Conservation (phyloP, 2,113 vertebrate species). For the Pelecanoides urinatrix region DNA sequence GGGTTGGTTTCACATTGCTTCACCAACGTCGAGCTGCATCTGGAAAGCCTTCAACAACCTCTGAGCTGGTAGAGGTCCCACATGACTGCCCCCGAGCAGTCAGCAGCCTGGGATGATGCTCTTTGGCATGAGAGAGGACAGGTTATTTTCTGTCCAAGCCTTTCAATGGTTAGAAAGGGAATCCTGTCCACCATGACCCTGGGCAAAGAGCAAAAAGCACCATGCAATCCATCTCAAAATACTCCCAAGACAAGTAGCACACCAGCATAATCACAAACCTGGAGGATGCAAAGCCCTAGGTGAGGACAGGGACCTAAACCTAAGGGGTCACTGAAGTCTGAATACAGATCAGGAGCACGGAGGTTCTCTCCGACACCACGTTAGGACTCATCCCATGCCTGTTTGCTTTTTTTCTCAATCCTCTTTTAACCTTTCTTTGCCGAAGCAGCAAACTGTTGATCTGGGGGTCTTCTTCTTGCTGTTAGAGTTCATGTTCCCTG, state of each 20-base stretch:
- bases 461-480: neutral
- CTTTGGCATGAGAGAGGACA: neutral
- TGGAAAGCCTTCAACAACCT: neutral
- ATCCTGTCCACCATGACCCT: neutral
- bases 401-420: neutral
- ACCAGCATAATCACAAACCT: accelerated
- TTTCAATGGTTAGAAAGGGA: neutral
- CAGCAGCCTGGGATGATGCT: neutral
- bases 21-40: neutral
- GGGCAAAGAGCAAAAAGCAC: neutral
- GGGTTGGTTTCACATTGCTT: neutral
- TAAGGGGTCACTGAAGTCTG: neutral
- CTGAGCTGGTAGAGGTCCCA: neutral
- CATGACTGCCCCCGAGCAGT: accelerated
- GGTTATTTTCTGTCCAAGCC: neutral
- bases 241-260: accelerated
- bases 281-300: neutral
- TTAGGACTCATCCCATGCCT: neutral
- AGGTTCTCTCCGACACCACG: neutral
- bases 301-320: neutral
- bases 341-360: neutral
- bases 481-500: neutral
- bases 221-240: accelerated
- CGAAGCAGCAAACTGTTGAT: neutral
- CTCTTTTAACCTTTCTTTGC: neutral